Conservation (phyloP, 2,113 vertebrate species). For the Lanius ludovicianus region DNA sequence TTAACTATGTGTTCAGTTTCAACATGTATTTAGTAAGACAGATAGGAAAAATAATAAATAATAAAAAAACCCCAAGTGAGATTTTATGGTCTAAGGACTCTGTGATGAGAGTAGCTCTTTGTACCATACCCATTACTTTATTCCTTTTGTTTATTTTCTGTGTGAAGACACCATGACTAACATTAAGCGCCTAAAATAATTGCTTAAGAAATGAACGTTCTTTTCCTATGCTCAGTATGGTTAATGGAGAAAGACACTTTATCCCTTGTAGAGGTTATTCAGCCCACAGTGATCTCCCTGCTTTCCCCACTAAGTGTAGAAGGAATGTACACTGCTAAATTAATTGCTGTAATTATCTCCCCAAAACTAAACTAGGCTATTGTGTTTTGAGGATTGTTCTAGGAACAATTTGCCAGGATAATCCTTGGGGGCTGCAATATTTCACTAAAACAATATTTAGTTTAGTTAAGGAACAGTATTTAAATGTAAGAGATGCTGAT, state of each 20-base stretch:
- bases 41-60: not conserved
- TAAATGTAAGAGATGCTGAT: not conserved
- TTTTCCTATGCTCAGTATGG: not conserved
- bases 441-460: not conserved
- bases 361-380: not conserved
- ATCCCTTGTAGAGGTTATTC: not conserved
- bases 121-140: not conserved
- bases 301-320: not conserved
- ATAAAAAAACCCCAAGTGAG: not conserved
- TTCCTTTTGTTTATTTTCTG: not conserved
- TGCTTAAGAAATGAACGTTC: not conserved
- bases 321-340: not conserved
- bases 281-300: not conserved
- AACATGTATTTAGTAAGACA: not conserved
- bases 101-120: not conserved
- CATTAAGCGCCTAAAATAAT: not conserved
- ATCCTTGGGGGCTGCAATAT: not conserved
- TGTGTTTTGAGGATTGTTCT: not conserved
- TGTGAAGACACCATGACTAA: not conserved
- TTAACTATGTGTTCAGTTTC: not conserved
- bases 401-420: not conserved
- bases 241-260: not conserved
- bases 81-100: not conserved
- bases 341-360: slow-evolving; percentile 22
- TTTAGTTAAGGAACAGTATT: slow-evolving; percentile 10